Evolutionary conservation across 2,797 vertebrate genomes (phyloP).

Genomic region (Lindbergichthys nudifrons): DNA sequence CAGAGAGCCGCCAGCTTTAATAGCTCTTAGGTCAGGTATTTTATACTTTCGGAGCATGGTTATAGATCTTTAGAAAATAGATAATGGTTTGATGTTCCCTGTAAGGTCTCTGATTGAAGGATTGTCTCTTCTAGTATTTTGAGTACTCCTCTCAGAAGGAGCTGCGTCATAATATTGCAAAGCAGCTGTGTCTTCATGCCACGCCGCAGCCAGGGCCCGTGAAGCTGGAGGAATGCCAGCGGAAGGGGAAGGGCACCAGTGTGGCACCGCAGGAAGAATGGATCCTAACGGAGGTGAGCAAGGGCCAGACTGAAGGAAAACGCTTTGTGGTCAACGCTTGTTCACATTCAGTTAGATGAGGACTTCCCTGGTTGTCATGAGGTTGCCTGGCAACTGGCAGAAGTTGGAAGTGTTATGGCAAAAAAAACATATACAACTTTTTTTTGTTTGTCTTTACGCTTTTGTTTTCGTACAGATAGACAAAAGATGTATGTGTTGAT

Average conservation of each 20-base stretch:
- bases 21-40: no score
- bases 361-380: not conserved
- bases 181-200: slow-evolving; percentile 92
- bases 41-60: no score
- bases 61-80: no score
- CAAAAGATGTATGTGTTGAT: not conserved
- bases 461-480: not conserved
- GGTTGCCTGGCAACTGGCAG: not conserved
- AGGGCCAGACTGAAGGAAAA: not conserved
- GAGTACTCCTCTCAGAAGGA: slow-evolving; percentile 92
- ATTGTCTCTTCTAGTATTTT: slow-evolving; percentile 88
- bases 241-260: slow-evolving; percentile 85
- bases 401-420: not conserved
- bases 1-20: no score
- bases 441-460: not conserved
- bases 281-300: slow-evolving; percentile 89
- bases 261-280: slow-evolving; percentile 88
- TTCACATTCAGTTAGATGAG: not conserved
- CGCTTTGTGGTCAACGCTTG: not conserved
- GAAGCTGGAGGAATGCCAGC: slow-evolving; percentile 86
- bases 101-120: slow-evolving; percentile 29
- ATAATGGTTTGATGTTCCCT: not conserved
- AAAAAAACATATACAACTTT: not conserved
- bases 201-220: slow-evolving; percentile 50
- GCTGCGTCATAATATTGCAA: slow-evolving; percentile 94